Evolutionary conservation across 2,888 invertebrate genomes (phyloP).

Genomic region (Lumbricus terrestris): DNA sequence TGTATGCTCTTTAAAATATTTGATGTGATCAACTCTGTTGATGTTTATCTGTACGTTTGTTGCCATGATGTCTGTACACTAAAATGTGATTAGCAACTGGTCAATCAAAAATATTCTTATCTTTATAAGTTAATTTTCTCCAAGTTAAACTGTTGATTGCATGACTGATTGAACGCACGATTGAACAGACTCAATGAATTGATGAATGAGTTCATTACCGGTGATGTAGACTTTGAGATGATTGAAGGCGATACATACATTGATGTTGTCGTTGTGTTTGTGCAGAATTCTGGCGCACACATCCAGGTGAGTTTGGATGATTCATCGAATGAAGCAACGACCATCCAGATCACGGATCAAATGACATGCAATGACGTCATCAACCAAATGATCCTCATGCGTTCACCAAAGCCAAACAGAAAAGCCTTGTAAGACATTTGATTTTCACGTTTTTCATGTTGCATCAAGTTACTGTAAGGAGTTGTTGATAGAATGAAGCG

Average conservation of each 20-base stretch:
- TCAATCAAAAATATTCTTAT: no score
- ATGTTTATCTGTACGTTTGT: no score
- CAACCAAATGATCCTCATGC: neutral
- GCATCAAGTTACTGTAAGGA: no score
- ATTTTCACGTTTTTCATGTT: no score
- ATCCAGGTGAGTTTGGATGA: slow-evolving; percentile 10
- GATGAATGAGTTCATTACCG: neutral
- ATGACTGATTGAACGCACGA: neutral
- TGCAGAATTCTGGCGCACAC: neutral
- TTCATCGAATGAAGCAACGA: neutral
- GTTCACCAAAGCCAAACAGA: neutral
- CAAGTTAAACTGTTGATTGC: neutral
- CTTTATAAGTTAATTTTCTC: neutral
- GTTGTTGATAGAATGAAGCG: no score
- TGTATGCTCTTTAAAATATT: no score
- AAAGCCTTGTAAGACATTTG: neutral
- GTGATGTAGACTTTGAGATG: neutral
- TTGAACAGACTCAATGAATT: neutral
- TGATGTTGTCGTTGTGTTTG: neutral
- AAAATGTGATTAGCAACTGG: no score
- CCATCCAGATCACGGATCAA: neutral
- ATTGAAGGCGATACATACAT: no score
- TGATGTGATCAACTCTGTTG: no score
- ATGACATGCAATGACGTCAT: slow-evolving; percentile 10
- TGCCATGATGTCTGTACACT: no score